Evolutionary conservation across 2,888 invertebrate species (phyloP), one percentile per base, ranked within the genome.

Genomic region (Syritta pipiens): DNA sequence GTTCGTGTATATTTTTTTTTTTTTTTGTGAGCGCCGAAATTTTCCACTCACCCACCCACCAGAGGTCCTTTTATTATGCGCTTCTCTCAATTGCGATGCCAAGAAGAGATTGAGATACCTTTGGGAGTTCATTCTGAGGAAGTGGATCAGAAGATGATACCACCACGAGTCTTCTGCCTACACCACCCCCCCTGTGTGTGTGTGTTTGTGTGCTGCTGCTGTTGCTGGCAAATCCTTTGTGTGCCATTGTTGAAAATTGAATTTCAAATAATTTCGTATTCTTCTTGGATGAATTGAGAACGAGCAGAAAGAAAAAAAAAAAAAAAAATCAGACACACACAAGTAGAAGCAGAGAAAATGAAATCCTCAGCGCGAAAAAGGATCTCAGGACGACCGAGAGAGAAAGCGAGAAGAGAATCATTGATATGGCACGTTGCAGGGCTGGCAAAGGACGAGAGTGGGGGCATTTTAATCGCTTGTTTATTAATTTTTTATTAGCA

Each of bases 231-330:
- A 79, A 57, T 84, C 84, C 83, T 83, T 82, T 83, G 84, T 83
- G 84, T 84, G 83, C 83, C 81, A 84, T 84, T 84, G 82, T 72
- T 81, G 82, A 81, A 83, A 84, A 84, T 84, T 84, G 84, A 84
- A 84, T 84, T 84, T 83, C 82, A 84, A 84, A 84, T 84, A 83
- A 83, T 84, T 83, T 83, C 81, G 74, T 77, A 77, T 77, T 79
- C 72, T 79, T 62, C 67, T 57, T 63, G 60, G 53, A 72, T 72
- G 67, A 72, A 72, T 72, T 57, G 55, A 22, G 55, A 32, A 51
- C 24, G 55, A 44, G 35, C 26, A 57, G 28, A 68, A 69, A 53
- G 63, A 32, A 12, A 37, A 24, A 35, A 63, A 37, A 30, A 65
- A 69, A 53, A 67, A 51, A 49, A 44, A 49, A 44, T 19, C 35